phyloP scores from a whole-genome alignment of 2,888 invertebrate species.

The Mayetiola destructor region DNA sequence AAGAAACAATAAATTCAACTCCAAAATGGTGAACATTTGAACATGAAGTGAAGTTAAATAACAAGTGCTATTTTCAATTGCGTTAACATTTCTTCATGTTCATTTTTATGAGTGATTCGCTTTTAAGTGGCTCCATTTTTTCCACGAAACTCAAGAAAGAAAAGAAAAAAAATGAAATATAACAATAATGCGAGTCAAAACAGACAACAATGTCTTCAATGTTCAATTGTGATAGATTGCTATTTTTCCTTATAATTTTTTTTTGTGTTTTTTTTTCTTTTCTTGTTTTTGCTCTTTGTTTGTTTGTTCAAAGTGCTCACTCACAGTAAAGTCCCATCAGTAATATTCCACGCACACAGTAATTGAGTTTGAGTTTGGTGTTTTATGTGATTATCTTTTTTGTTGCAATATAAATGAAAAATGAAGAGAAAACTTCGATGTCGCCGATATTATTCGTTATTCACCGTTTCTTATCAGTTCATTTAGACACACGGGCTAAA shows the following conservation, averaged over 20 bases:
- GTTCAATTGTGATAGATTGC: not conserved
- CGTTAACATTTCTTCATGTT: slow-evolving; percentile 2
- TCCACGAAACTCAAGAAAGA: not conserved
- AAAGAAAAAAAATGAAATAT: not conserved
- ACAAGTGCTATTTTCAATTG: slow-evolving; percentile 9
- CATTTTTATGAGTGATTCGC: not conserved
- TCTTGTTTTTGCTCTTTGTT: not conserved
- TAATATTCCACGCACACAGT: slow-evolving; percentile 9
- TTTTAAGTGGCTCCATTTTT: not conserved
- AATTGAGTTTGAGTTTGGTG: slow-evolving; percentile 5
- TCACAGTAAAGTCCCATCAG: no score
- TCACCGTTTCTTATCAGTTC: not conserved
- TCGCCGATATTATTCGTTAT: not conserved
- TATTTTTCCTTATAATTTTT: not conserved
- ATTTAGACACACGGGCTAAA: slow-evolving; percentile 4
- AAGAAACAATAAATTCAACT: not conserved
- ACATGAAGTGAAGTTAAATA: not conserved
- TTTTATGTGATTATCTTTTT: not conserved
- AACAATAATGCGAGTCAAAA: no score
- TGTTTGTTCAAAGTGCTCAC: not conserved
- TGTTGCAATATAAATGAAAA: slow-evolving; percentile 1
- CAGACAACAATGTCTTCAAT: not conserved
- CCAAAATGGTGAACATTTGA: no score
- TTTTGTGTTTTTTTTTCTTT: not conserved
- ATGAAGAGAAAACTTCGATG: not conserved